Base-by-base conservation (phyloP, 2,888 invertebrate genomes). In the Xestia c-nigrum region DNA sequence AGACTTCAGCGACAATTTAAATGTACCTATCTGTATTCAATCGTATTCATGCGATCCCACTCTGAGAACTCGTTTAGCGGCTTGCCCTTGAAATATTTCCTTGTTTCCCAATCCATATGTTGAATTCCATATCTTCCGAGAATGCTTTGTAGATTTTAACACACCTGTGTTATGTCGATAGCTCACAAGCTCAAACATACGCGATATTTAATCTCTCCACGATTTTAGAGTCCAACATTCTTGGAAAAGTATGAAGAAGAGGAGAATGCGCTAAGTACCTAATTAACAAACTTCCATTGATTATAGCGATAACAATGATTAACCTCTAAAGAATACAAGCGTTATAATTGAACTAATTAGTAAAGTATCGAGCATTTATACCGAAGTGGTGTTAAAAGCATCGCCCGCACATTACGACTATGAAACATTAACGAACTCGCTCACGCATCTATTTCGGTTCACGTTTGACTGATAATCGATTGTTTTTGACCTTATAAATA, bases 401-500 rank as follows among this genome's bases (percentile, higher is more conserved):
- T 64, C 55, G 61, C 65, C 59, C 19, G 40, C 10, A 66, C 61
- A 10, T 75, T 55, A 68, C 52, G 12, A 57, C 38, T 63, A 73
- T 77, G 63, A 66, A 74, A 68, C 72, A 78, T 80, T 81, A 80
- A 74, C 70, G 74, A 78, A 64, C 85, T 55, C 76, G 74, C 86
- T 75, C 76, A 73, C 76, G 75, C 68, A 43, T 67, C 78, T 84
- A 84, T 87, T 87, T 83, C 69, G 68, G 81, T 73, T 74, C 69
- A 61, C 74, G 72, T 83, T 75, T 68, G 38, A 73, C 68, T 73
- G 55, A 61, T 31, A 76, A 87, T 87, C 83, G 87, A 86, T 83
- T 78, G 76, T 73, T 81, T 80, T 83, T 85, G 80, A 84, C 87
- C 84, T 87, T 87, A 78, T 83, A 74, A 50, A 73, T 78, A 80